Conservation (phyloP, 1,140 invertebrate genomes). For the Hesperophylax magnus region DNA sequence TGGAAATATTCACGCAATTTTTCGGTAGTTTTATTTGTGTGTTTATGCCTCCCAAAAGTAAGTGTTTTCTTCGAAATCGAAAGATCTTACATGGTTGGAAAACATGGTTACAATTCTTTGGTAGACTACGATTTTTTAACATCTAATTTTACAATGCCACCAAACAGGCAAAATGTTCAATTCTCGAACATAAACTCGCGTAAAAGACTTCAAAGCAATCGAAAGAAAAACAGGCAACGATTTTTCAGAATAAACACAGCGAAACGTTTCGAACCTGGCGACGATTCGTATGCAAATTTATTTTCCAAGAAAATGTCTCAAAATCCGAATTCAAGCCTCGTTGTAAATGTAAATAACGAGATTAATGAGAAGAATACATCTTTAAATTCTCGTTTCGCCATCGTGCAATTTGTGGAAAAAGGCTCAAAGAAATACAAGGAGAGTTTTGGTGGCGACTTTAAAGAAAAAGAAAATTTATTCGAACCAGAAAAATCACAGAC, state of each 20-base stretch:
- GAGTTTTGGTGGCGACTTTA: neutral
- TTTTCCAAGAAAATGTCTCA: neutral
- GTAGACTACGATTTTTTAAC: neutral
- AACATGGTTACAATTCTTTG: slow-evolving; percentile 30
- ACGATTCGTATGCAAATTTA: neutral
- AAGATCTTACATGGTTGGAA: slow-evolving; percentile 23
- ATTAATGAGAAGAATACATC: slow-evolving; percentile 21
- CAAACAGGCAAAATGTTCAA: neutral
- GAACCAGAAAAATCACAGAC: too few relatives aligned
- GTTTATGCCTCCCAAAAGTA: neutral
- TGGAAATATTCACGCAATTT: neutral
- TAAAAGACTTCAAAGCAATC: neutral
- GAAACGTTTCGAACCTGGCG: slow-evolving; percentile 1
- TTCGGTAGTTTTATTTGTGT: neutral
- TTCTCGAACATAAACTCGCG: neutral
- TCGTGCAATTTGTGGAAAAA: neutral
- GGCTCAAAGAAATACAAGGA: neutral
- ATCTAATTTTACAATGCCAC: slow-evolving; percentile 17
- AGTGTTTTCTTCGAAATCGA: slow-evolving; percentile 18
- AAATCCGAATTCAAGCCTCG: neutral
- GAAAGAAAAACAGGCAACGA: slow-evolving; percentile 4
- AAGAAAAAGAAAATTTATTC: neutral
- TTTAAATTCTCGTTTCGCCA: neutral
- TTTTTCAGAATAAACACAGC: slow-evolving; percentile 35
- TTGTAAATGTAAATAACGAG: neutral